Conservation (phyloP, 2,797 vertebrate species). For the Loris lydekkerianus region DNA sequence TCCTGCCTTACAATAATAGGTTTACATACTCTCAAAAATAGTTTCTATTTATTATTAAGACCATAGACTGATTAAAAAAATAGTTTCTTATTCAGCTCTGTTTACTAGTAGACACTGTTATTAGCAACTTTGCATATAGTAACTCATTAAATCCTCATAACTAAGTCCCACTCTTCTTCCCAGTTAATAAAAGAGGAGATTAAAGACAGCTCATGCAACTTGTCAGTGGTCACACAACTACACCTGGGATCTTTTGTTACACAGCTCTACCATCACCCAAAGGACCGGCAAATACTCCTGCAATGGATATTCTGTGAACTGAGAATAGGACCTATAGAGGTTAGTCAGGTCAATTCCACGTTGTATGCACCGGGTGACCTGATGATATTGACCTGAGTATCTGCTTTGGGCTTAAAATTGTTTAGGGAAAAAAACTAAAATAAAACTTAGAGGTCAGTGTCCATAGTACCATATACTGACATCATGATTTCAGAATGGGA, state of each 20-base stretch:
- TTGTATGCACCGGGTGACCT: background rate
- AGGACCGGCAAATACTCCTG: background rate
- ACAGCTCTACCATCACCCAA: background rate
- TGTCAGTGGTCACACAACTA: background rate
- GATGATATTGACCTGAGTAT: background rate
- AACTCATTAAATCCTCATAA: background rate
- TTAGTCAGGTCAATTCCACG: background rate
- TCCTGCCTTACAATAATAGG: background rate
- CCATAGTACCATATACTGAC: background rate
- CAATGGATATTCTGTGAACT: background rate
- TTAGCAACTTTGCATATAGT: background rate
- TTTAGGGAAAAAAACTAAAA: background rate
- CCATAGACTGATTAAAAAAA: too few relatives aligned
- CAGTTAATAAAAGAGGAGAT: background rate
- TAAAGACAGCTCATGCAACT: background rate
- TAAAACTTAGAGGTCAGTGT: background rate
- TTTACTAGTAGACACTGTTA: too few relatives aligned
- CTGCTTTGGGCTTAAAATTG: background rate
- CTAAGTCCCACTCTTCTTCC: too few relatives aligned
- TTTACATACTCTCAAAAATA: background rate
- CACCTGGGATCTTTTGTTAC: fast-evolving
- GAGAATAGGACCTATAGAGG: background rate
- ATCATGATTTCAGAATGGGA: background rate
- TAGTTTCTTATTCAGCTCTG: background rate
- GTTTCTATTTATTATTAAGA: background rate